Evolutionary conservation across 35 echinoderm and acorn worm genomes (phyloP).

Genomic region (Ophiothrix spiculata): DNA sequence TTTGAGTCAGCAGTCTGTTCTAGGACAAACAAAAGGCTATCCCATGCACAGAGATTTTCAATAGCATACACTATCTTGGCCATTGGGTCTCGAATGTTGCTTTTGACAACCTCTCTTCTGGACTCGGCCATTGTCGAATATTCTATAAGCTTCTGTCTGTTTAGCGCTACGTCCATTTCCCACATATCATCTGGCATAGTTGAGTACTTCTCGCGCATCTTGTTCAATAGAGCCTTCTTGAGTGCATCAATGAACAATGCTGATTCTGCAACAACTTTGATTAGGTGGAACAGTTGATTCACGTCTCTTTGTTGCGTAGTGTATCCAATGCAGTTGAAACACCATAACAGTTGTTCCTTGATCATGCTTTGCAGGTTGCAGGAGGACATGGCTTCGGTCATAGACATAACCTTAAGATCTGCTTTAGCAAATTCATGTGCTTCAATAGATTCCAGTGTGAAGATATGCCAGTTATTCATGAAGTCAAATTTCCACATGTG

Average conservation of each 20-base stretch:
- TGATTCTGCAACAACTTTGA: not conserved
- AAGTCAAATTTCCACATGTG: constrained; percentile 32
- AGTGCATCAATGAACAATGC: not conserved
- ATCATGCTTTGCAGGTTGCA: not conserved
- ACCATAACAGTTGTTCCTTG: constrained; percentile 36
- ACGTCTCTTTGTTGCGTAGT: not conserved
- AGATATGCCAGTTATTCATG: constrained; percentile 8
- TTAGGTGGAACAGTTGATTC: not conserved
- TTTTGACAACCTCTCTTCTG: not conserved
- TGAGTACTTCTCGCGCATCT: not conserved
- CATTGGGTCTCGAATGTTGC: not conserved
- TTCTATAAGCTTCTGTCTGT: not conserved
- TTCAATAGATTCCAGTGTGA: constrained; percentile 28
- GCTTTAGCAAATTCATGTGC: not conserved
- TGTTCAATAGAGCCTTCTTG: not conserved
- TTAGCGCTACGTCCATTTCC: constrained; percentile 18
- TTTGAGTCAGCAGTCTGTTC: no score
- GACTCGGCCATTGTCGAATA: not conserved
- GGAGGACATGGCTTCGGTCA: no score
- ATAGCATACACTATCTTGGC: constrained; percentile 15
- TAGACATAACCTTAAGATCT: not conserved
- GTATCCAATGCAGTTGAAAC: constrained; percentile 30
- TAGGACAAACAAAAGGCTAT: not conserved
- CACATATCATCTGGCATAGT: not conserved
- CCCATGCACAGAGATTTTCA: constrained; percentile 22